Evolutionary conservation across 1,140 invertebrate species (phyloP).

Genomic region (Callitettix versicolor): DNA sequence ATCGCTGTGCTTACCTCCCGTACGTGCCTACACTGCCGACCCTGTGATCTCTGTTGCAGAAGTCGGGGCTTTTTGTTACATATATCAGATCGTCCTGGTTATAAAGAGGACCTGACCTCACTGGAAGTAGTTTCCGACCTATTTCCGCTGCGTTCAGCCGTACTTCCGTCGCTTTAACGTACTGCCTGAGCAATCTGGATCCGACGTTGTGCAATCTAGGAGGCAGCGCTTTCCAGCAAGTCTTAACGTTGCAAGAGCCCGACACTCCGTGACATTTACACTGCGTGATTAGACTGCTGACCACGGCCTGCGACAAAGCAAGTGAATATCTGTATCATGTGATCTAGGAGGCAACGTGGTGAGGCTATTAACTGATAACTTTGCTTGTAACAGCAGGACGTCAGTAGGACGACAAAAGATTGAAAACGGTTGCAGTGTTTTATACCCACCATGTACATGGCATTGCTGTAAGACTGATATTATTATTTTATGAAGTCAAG

Average conservation of each 20-base stretch:
- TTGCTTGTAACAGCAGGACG: too few species aligned
- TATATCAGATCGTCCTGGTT: conserved; percentile 48
- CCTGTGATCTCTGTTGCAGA: conserved; percentile 48
- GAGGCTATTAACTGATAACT: too few species aligned
- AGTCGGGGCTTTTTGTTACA: conserved; percentile 53
- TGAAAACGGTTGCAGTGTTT: too few species aligned
- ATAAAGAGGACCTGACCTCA: conserved; percentile 15
- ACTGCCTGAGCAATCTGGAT: conserved; percentile 34
- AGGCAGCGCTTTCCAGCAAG: conserved; percentile 53
- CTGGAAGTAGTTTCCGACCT: neutral
- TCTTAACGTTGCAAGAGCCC: conserved; percentile 52
- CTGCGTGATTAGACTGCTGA: conserved; percentile 42
- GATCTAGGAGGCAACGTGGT: too few species aligned
- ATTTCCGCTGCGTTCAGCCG: conserved; percentile 21
- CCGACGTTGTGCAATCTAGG: conserved; percentile 33
- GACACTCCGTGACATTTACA: conserved; percentile 61
- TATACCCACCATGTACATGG: too few species aligned
- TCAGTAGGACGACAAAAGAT: too few species aligned
- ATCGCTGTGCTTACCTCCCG: conserved; percentile 49
- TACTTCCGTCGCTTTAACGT: conserved; percentile 35
- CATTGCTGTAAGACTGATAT: too few species aligned
- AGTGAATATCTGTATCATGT: too few species aligned
- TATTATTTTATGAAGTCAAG: too few species aligned
- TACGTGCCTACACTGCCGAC: conserved; percentile 50
- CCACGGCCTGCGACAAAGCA: conserved; percentile 37